Base-by-base conservation (phyloP, 1,140 invertebrate species). In the Papilio aristodemus region DNA sequence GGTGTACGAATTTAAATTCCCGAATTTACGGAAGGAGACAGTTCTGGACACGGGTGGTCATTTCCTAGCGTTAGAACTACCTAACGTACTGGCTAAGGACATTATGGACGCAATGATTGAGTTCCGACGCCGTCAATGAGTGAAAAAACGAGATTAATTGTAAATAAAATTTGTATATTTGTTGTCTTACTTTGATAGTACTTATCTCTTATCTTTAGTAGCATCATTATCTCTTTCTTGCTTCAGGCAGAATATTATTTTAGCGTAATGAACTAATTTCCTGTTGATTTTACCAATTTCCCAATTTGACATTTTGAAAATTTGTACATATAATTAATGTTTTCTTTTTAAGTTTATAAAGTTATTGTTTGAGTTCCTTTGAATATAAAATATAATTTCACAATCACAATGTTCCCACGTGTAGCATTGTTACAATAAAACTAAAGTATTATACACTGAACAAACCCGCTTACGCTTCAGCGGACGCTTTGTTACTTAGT, bases 1-100 rank as follows among this genome's bases (percentile, higher is more conserved):
- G 67, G 14, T 58, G 67, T 58, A 38, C n/a, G 39, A 32, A 17
- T 4, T 39, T 1, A 68, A 68, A 38, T 68, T 39, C 22, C 67
- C 50, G 9, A 68, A 68, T 36, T 37, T 68, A 27, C 4, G 59
- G 32, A 25, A 58, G 9, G 67, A 68, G 50, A 68, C 67, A 3
- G 7, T 59, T n/a, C 19, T 58, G n/a, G 50, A 57, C 4, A 39
- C 36, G 1, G 67, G 67, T 5, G 67, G 67, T 4, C 67, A 68
- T 37, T 68, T 68, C 67, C 57, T 58, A 10, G 67, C 67, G 0
- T 7, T 57, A 8, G 50, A 68, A 32, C 9, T 25, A 7, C 67
- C 67, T 9, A 0, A 59, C 4, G 37, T 43, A 4, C 32, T 58
- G 8, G 67, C 67, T 1, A 9, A 59, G 17, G 67, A 68, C 17